phyloP scores from a whole-genome alignment of 2,888 invertebrate genomes.

The Lithosia quadra region DNA sequence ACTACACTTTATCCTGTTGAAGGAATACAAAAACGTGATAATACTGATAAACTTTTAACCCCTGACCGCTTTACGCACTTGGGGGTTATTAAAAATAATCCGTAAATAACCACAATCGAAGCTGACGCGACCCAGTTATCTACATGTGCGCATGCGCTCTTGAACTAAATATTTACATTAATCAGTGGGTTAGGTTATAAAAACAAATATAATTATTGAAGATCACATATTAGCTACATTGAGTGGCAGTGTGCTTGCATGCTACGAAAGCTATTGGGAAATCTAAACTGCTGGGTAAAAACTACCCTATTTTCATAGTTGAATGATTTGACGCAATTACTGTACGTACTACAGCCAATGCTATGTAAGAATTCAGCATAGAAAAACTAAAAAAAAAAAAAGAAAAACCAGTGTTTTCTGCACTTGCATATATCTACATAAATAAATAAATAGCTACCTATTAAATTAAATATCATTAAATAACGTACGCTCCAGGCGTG shows the following conservation, averaged over 20 bases:
- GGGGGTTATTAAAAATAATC: background rate
- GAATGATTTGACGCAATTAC: no score
- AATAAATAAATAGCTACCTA: no score
- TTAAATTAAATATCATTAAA: background rate
- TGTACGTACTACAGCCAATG: no score
- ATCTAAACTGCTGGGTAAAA: no score
- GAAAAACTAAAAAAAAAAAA: no score
- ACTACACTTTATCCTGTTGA: background rate
- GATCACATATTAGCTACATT: background rate
- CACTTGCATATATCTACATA: no score
- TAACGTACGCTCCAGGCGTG: background rate
- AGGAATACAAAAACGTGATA: constrained; percentile 2
- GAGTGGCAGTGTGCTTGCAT: no score
- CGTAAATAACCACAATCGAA: background rate
- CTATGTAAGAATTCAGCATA: no score
- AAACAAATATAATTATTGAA: background rate
- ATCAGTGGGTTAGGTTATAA: background rate
- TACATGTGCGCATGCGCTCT: background rate
- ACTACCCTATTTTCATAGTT: no score
- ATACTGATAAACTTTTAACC: background rate
- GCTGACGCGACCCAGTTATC: background rate
- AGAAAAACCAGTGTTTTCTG: no score
- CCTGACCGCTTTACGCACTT: background rate
- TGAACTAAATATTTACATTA: background rate
- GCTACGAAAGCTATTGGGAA: no score